Evolutionary conservation across 2,797 vertebrate genomes (phyloP).

Genomic region (Ctenopoma multispine): DNA sequence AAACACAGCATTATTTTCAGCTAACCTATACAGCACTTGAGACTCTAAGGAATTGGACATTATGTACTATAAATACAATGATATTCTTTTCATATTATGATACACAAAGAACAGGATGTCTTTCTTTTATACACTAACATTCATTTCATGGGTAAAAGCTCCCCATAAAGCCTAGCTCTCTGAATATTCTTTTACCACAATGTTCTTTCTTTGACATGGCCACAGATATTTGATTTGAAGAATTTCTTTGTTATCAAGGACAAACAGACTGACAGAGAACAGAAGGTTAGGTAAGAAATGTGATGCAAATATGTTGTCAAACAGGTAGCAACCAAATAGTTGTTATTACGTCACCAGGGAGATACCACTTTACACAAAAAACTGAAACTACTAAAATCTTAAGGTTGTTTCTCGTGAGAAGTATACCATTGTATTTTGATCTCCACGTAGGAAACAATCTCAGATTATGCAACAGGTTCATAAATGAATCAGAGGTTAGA

Average conservation of each 20-base stretch:
- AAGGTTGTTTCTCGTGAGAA: background rate
- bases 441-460: slow-evolving; percentile 5
- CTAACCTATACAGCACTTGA: slow-evolving; percentile 3
- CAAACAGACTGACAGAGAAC: slow-evolving; percentile 13
- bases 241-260: slow-evolving; percentile 18
- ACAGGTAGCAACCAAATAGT: slow-evolving; percentile 68
- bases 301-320: slow-evolving; percentile 66
- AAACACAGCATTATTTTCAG: background rate
- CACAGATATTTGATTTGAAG: background rate
- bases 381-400: slow-evolving; percentile 9
- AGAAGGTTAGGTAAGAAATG: slow-evolving; percentile 11
- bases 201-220: background rate
- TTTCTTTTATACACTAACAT: background rate
- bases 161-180: background rate
- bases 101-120: slow-evolving; percentile 22
- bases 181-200: background rate
- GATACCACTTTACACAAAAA: slow-evolving; percentile 7
- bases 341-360: slow-evolving; percentile 23
- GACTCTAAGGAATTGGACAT: background rate
- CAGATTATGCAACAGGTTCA: slow-evolving; percentile 25
- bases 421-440: background rate
- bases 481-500: slow-evolving; percentile 21
- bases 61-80: slow-evolving; percentile 11
- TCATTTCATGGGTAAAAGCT: background rate
- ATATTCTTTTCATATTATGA: slow-evolving; percentile 34